Conservation (phyloP, 2,113 vertebrate species). For the Equus quagga region DNA sequence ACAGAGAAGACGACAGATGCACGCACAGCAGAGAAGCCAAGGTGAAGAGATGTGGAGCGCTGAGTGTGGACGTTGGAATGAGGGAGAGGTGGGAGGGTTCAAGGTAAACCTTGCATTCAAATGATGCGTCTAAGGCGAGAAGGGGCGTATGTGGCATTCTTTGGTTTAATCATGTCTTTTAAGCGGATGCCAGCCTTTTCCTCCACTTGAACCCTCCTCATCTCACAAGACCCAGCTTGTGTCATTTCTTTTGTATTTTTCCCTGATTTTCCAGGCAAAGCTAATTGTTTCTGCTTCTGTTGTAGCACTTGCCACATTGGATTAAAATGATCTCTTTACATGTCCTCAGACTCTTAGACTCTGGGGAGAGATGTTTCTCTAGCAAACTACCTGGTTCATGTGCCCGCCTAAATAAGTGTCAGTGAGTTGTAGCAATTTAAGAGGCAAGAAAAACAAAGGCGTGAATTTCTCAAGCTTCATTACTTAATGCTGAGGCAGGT, state of each 20-base stretch:
- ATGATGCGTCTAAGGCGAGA: neutral
- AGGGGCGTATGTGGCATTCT: neutral
- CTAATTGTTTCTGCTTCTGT: neutral
- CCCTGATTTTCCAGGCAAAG: neutral
- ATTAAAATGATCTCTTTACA: neutral
- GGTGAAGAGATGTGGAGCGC: accelerated
- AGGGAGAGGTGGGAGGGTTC: neutral
- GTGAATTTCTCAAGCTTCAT: neutral
- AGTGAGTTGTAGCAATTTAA: neutral
- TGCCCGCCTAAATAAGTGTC: neutral
- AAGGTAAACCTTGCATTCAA: neutral
- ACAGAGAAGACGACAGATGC: neutral
- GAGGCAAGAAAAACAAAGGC: neutral
- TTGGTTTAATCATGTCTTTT: neutral
- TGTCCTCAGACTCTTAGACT: neutral
- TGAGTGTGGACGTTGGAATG: neutral
- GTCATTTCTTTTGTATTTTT: neutral
- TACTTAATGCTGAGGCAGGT: neutral
- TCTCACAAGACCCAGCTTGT: neutral
- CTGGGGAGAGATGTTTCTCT: neutral
- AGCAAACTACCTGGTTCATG: neutral
- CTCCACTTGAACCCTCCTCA: neutral
- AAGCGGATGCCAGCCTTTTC: neutral
- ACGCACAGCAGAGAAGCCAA: neutral
- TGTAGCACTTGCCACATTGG: neutral